Evolutionary conservation across 2,113 vertebrate species (phyloP).

Genomic region (Podiceps cristatus): DNA sequence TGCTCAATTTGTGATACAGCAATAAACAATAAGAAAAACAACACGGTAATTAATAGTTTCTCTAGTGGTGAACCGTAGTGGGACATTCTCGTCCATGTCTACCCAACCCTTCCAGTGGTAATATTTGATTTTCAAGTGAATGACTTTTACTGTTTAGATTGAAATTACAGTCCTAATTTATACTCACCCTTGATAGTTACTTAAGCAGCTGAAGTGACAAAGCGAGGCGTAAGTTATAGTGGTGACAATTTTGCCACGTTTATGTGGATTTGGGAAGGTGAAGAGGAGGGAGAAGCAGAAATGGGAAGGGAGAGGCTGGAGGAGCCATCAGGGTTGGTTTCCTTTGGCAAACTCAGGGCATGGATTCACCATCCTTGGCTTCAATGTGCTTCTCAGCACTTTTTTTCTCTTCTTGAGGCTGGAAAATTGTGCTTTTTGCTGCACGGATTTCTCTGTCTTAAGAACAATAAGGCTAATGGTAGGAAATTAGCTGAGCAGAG

Average conservation of each 20-base stretch:
- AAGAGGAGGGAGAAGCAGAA: not conserved
- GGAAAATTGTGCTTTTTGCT: not conserved
- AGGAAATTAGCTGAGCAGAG: not conserved
- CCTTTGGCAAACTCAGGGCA: accelerated
- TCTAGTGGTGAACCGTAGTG: not conserved
- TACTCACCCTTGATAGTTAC: not conserved
- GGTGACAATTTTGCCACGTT: not conserved
- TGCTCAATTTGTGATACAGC: not conserved
- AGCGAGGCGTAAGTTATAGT: not conserved
- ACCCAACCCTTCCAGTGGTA: not conserved
- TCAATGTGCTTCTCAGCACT: not conserved
- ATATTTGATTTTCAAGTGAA: not conserved
- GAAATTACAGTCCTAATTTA: not conserved
- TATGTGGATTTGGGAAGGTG: not conserved
- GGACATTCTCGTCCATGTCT: not conserved
- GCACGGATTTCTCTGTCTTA: not conserved
- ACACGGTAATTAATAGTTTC: not conserved
- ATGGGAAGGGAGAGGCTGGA: not conserved
- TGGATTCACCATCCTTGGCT: accelerated
- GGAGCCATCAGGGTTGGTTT: not conserved
- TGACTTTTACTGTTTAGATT: not conserved
- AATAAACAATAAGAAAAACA: not conserved
- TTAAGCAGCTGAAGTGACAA: not conserved
- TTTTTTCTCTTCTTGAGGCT: not conserved
- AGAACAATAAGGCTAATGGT: not conserved